These are phyloP conservation scores for Papio anubis DNA, from an alignment of 2,113 vertebrate species.

Conservation along the genomic window DNA sequence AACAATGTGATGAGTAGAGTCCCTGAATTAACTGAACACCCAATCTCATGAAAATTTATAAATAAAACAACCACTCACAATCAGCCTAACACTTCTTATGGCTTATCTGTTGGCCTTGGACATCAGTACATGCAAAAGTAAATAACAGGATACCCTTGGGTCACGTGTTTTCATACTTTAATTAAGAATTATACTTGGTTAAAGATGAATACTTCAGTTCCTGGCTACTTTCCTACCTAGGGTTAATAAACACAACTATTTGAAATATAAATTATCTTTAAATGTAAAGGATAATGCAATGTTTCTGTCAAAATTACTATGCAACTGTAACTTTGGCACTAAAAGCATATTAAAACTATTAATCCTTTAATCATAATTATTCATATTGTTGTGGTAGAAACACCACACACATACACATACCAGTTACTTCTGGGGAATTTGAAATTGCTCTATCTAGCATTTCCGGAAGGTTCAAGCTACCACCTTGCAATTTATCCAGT, in stretches of 20 bases:
- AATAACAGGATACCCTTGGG: constrained; percentile 2
- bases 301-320: constrained; percentile 27
- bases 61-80: not conserved
- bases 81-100: not conserved
- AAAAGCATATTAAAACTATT: constrained; percentile 24
- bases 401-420: not conserved
- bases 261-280: constrained; percentile 56
- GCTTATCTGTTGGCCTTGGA: constrained; percentile 30
- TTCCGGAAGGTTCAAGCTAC: constrained; percentile 39
- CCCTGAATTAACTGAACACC: constrained; percentile 21
- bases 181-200: constrained; percentile 43
- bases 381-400: not conserved
- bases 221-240: constrained; percentile 5
- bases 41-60: constrained; percentile 1
- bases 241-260: constrained; percentile 26
- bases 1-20: not conserved
- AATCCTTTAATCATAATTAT: constrained; percentile 2
- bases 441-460: not conserved
- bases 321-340: not conserved
- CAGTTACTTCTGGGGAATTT: not conserved
- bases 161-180: constrained; percentile 49
- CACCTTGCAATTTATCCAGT: not conserved
- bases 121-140: not conserved
- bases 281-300: constrained; percentile 46
- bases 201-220: constrained; percentile 44